Evolutionary conservation across 2,113 vertebrate genomes (phyloP), one percentile per base, ranked within the genome.

Genomic region (Ascaphus truei): DNA sequence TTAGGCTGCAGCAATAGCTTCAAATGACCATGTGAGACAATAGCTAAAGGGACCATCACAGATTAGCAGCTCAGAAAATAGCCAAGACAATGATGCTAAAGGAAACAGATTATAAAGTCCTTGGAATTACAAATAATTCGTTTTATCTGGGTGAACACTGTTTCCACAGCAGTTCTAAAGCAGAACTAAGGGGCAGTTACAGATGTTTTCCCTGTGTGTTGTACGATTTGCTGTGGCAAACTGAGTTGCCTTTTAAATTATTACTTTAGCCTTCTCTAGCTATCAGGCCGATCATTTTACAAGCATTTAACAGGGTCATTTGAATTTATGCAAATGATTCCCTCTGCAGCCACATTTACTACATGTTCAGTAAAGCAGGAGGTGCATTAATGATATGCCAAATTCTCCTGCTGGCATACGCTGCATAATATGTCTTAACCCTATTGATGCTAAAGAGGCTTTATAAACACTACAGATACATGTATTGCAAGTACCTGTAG

Each of bases 341-440:
- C 47, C 67, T 52, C 16, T 60, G 33, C 67, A 52, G 31, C 47
- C 67, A 52, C 56, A 71, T 58, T 52, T 71, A 61, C 56, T 71
- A 52, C 56, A 71, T 61, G 45, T 71, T 71, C 47, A 52, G 55
- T 50, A 61, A 61, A 71, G 67, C 57, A 61, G 56, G 67, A 58
- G 56, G 56, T 41, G 36, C 45, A 33, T 52, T 71, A 71, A 71
- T 71, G 45, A 71, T 60, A 52, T 71, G 45, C 67, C 67, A 71
- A 61, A 71, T 52, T 59, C 67, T 61, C 67, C 67, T 26, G 34
- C 57, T 52, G 34, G 43, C 45, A 52, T 61, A 45, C 25, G 33
- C 67, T 61, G 56, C 56, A 60, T 71, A 61, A 71, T 71, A 60
- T 69, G 31, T 39, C 57, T 69, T 69, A 71, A 71, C 67, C 67